Evolutionary conservation across 2,113 vertebrate genomes (phyloP), one percentile per base, ranked within the genome.

Genomic region (Gadus chalcogrammus): DNA sequence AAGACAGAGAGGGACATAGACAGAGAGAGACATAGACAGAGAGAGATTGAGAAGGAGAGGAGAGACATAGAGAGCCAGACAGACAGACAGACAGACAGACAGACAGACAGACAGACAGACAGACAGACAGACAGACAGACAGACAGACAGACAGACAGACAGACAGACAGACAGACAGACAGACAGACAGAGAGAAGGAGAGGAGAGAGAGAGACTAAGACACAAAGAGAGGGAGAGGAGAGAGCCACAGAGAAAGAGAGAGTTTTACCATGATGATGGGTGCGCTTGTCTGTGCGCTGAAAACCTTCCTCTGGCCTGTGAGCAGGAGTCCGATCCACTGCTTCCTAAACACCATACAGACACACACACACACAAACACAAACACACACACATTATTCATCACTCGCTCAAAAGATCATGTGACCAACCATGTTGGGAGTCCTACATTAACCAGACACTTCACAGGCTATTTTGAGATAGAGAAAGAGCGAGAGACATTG

Each of bases 201-300:
- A 17, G 59, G 15, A n/a, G n/a, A 35, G 63, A 59, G 69, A 48
- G 38, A 42, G 38, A 42, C 8, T 11, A 4, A 15, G 3, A 8
- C n/a, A 64, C 0, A 3, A 64, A 16, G 42, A 63, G 6, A 69
- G 60, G 24, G 28, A 31, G 31, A 16, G 27, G 20, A 17, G 63
- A n/a, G 22, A 18, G 35, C 52, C 42, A 65, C 17, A 73, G 27
- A 76, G 18, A 72, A 11, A 22, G n/a, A 35, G n/a, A 61, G n/a
- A 28, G 42, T 64, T 65, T 88, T 91, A 97, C 97, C 95, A 92
- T 94, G 93, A 71, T 95, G 94, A 82, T 76, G 91, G 78, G 92
- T 92, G 74, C 81, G 93, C 79, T 76, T 92, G 71, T 93, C 79
- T 0, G 90, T 86, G 63, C 88, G 88, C 70, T 93, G 92, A 81